phyloP scores from a whole-genome alignment of 2,797 vertebrate genomes.

The Clamator glandarius region DNA sequence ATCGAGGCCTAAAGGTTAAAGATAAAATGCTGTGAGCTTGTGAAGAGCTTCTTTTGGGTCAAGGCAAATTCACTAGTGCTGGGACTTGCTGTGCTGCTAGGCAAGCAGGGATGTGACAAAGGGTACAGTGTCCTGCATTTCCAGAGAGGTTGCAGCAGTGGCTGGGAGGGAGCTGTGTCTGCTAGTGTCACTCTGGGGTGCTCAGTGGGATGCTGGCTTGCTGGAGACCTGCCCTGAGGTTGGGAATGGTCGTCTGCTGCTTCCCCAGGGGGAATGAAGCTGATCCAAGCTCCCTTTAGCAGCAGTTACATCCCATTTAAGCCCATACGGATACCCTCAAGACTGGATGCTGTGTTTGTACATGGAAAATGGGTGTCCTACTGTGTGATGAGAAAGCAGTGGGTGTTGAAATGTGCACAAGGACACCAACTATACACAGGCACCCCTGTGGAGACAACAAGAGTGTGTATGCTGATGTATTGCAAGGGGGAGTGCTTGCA shows the following conservation, averaged over 20 bases:
- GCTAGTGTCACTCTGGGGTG: not conserved
- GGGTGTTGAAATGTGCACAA: not conserved
- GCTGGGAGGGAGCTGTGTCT: not conserved
- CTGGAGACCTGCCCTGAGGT: not conserved
- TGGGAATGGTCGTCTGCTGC: not conserved
- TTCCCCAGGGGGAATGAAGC: not conserved
- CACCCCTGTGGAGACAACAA: not conserved
- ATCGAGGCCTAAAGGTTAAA: not conserved
- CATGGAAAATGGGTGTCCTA: not conserved
- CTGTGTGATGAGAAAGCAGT: not conserved
- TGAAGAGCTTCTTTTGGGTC: not conserved
- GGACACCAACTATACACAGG: not conserved
- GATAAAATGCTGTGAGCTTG: not conserved
- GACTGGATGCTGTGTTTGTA: not conserved
- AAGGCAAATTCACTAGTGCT: not conserved
- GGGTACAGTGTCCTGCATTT: not conserved
- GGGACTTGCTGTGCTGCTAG: not conserved
- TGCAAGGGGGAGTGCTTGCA: not conserved
- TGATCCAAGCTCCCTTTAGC: not conserved
- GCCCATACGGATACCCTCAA: not conserved
- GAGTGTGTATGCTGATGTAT: not conserved
- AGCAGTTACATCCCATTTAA: not conserved
- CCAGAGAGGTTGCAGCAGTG: rapidly evolving
- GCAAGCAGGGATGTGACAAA: not conserved
- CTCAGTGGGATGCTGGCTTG: not conserved